These are phyloP conservation scores for Prunella strophiata DNA, from an alignment of 2,797 vertebrate species.

Conservation along the genomic window DNA sequence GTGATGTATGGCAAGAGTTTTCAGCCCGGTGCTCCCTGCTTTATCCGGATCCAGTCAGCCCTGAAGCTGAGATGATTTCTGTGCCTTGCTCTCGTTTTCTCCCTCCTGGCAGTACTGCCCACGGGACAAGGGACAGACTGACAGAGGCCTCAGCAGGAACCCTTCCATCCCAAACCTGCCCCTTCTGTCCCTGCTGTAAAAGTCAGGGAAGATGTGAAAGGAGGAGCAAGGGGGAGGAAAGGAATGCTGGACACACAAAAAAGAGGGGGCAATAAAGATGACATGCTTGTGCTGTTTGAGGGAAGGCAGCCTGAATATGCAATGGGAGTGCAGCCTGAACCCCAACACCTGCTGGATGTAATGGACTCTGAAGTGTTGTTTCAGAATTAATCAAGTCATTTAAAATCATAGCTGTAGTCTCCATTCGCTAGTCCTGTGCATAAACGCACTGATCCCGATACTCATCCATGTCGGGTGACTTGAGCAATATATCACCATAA, in stretches of 20 bases:
- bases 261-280: slow-evolving; percentile 38
- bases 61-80: neutral
- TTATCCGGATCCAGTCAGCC: neutral
- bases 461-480: slow-evolving; percentile 88
- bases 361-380: slow-evolving; percentile 83
- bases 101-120: neutral
- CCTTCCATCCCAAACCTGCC: neutral
- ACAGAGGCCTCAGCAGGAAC: neutral
- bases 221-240: neutral
- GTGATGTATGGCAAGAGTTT: neutral
- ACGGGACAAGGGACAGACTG: neutral
- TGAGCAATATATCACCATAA: slow-evolving; percentile 91
- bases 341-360: slow-evolving; percentile 82
- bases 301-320: slow-evolving; percentile 37
- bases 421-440: slow-evolving; percentile 79
- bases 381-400: slow-evolving; percentile 86
- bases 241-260: neutral
- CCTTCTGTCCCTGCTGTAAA: neutral
- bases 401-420: slow-evolving; percentile 84
- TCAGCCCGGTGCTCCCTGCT: neutral
- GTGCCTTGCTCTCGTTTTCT: neutral
- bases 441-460: slow-evolving; percentile 89
- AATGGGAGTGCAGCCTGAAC: slow-evolving; percentile 62
- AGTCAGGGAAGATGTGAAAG: neutral
- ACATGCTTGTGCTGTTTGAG: slow-evolving; percentile 47